phyloP scores from a whole-genome alignment of 2,888 invertebrate species.

The Erebia palarica region DNA sequence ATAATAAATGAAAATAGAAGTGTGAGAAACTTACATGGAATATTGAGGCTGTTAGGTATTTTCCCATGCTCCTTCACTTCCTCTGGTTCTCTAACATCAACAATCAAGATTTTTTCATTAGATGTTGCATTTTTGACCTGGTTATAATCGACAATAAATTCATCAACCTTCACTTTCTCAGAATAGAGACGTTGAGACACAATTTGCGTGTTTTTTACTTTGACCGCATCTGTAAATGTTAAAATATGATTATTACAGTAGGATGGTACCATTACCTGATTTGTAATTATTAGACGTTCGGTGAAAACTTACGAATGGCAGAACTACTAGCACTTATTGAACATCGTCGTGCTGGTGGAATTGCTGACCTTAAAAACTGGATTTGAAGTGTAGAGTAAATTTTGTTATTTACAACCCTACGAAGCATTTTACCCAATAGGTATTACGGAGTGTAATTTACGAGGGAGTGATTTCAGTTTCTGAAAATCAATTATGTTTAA shows the following conservation, averaged over 20 bases:
- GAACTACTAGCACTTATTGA: neutral
- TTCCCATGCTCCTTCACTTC: slow-evolving; percentile 87
- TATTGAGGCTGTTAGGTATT: slow-evolving; percentile 89
- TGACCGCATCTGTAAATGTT: slow-evolving; percentile 14
- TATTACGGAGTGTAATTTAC: too few relatives aligned
- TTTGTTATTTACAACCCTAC: slow-evolving; percentile 25
- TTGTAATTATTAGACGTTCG: neutral
- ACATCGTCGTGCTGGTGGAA: slow-evolving; percentile 14
- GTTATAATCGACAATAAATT: slow-evolving; percentile 65
- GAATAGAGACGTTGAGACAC: slow-evolving; percentile 50
- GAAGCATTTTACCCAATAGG: slow-evolving; percentile 9
- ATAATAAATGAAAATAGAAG: neutral
- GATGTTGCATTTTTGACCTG: slow-evolving; percentile 67
- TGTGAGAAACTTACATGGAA: slow-evolving; percentile 84
- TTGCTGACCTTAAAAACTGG: slow-evolving; percentile 5
- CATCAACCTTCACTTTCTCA: slow-evolving; percentile 49
- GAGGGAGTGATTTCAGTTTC: too few relatives aligned
- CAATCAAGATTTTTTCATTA: slow-evolving; percentile 71
- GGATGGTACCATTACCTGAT: neutral
- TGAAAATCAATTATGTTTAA: too few relatives aligned
- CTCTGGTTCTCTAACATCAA: slow-evolving; percentile 89
- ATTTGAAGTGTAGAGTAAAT: slow-evolving; percentile 18
- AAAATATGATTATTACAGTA: neutral
- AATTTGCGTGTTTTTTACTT: neutral
- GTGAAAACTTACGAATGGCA: slow-evolving; percentile 22